Base-by-base conservation (phyloP, 2,113 vertebrate species). In the Sander vitreus region DNA sequence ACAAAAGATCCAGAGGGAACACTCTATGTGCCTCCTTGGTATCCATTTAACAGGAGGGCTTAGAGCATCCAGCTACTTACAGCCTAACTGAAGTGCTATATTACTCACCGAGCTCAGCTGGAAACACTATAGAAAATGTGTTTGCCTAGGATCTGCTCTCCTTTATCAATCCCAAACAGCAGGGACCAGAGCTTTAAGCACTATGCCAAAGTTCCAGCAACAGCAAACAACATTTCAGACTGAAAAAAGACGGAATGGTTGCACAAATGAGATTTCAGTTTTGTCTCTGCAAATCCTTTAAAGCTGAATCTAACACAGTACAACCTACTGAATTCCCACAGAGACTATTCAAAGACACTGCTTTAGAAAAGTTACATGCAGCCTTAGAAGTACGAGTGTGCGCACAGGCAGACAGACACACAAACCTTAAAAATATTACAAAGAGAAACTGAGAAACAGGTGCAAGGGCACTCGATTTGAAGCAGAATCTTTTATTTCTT, bases 121-220 rank as follows among this genome's bases (percentile, higher is more conserved):
- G 93, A 94, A 92, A 93, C 85, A 85, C 92, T 90, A 92, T 93
- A 92, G 90, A 93, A 93, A 93, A 93, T 93, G 85, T 93, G 90
- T 93, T 93, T 93, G 87, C 91, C 85, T 89, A 85, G 87, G 86
- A 93, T 92, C 90, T 92, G 83, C 87, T 91, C 87, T 91, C 78
- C 89, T 94, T 93, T 94, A 94, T 94, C 93, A 93, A 94, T 91
- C 89, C 92, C 86, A 83, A 94, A 86, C 93, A 94, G 93, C 92
- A 91, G 93, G 93, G 88, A 89, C 87, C 78, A 80, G 67, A 78
- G 92, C 92, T 92, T 89, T 90, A 89, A 92, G 89, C 88, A 82
- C 73, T 67, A 90, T 83, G 90, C 89, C 90, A 88, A 80, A 83
- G 83, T 80, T 89, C 78, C 79, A 70, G 85, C 89, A 90, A 91